Percentiles rank a stretch among this genome's conserved stretches.
These are phyloP conservation scores for Drosophila aldrichi DNA, from an alignment of 2,888 invertebrate genomes.

Conservation along the genomic window DNA sequence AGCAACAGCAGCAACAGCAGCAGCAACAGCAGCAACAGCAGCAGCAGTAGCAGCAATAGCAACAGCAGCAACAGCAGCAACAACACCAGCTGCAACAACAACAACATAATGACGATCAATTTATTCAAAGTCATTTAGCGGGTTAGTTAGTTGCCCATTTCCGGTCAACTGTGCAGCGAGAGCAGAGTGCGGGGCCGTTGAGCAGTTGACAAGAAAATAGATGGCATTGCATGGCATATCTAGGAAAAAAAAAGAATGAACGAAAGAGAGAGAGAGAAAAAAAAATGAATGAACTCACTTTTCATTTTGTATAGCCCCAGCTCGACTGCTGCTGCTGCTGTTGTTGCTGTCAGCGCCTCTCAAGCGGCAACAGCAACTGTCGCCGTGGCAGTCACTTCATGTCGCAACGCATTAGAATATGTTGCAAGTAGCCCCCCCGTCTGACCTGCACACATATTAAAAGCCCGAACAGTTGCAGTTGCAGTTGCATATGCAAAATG, in stretches of 20 bases:
- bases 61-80: not conserved
- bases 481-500: conserved; percentile 75
- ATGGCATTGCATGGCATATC: conserved; percentile 29
- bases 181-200: conserved; percentile 2
- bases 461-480: conserved; percentile 53
- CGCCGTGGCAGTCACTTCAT: conserved; percentile 81
- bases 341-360: conserved; percentile 74
- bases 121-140: conserved; percentile 55
- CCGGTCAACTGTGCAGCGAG: conserved; percentile 83
- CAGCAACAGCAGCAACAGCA: conserved; percentile 3
- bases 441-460: conserved; percentile 4
- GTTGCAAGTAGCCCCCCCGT: conserved; percentile 58
- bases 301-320: conserved; percentile 42
- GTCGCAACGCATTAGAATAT: conserved; percentile 81
- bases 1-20: conserved; percentile 6
- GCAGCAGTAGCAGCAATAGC: conserved; percentile 3
- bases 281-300: conserved; percentile 72
- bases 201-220: conserved; percentile 53
- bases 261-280: not conserved
- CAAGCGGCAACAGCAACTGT: conserved; percentile 83
- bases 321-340: conserved; percentile 50
- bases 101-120: conserved; percentile 61
- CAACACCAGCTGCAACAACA: conserved; percentile 29
- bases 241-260: not conserved
- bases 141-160: conserved; percentile 75